Evolutionary conservation across 1,140 invertebrate species (phyloP), one percentile per base, ranked within the genome.

Genomic region (Drosophila lacertosa): DNA sequence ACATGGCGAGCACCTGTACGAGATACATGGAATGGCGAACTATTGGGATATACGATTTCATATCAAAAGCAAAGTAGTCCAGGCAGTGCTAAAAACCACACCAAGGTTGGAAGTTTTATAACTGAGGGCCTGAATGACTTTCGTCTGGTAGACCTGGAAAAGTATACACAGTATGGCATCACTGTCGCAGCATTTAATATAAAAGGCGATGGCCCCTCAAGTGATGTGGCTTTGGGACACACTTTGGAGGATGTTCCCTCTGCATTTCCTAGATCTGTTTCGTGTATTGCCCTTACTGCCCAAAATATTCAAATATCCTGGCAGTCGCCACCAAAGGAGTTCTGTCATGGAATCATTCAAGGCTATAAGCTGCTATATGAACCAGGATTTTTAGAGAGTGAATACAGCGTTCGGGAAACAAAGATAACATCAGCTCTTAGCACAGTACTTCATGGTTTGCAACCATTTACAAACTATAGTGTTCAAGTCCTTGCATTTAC

Each of bases 301-400:
- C 93, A 95, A 63, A 95, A 94, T 77, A 93, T 96, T 55, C 94
- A 95, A 90, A 94, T 97, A 39, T 94, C 94, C 4, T 97, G 96
- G 96, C 93, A 94, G 51, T 93, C 95, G 2, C 96, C 96, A 1
- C 94, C 95, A 1, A 91, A 93, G 20, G 93, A 94, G 59, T 93
- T 94, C 33, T 92, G 93, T 75, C 94, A 96, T 76, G 96, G 96
- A 9, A 92, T 96, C 45, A 94, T 97, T 35, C 94, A 95, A 79
- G 96, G 96, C 1, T 97, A 96, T 92, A 96, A 96, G 90, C 91
- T 97, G 39, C 93, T 96, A 22, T 97, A 96, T 89, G 95, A 95
- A 47, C 94, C 95, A 9, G 93, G 92, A 29, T 92, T 93, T 11
- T 92, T 92, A 3, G 94, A 94, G 3, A 93, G 92, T 9, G 94